A percentile compares a stretch with the other conserved stretches of the same genome.
phyloP scores from a whole-genome alignment of 2,797 vertebrate species.

The Micromesistius poutassou region DNA sequence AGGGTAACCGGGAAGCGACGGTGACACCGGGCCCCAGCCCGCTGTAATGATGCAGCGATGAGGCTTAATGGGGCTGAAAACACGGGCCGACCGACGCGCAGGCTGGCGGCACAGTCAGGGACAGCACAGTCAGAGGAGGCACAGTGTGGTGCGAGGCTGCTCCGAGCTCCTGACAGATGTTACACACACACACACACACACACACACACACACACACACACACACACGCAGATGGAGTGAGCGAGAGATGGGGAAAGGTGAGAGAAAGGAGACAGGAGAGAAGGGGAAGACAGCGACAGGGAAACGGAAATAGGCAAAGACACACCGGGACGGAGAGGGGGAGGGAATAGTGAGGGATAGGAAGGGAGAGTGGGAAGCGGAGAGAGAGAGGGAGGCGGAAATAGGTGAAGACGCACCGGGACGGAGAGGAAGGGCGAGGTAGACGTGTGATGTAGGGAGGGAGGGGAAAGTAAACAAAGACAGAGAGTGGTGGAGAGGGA shows the following conservation, averaged over 20 bases:
- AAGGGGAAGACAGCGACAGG: neutral
- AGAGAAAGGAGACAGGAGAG: neutral
- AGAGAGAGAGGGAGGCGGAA: neutral
- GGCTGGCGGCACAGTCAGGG: slow-evolving; percentile 49
- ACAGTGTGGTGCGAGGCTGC: slow-evolving; percentile 53
- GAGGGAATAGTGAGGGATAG: slow-evolving; percentile 19
- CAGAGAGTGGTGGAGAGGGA: neutral
- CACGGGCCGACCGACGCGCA: slow-evolving; percentile 61
- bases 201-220: neutral
- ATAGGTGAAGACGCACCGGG: neutral
- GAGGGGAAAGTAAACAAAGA: neutral
- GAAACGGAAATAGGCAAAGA: neutral
- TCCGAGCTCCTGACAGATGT: slow-evolving; percentile 68
- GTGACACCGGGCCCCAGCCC: slow-evolving; percentile 40
- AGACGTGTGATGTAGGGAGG: neutral
- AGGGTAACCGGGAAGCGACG: slow-evolving; percentile 51
- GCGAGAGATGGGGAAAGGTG: neutral
- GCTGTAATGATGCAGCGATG: slow-evolving; percentile 59
- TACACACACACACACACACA: slow-evolving; percentile 16
- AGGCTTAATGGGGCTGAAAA: slow-evolving; percentile 70
- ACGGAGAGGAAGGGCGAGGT: neutral
- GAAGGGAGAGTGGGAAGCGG: slow-evolving; percentile 28
- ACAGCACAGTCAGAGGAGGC: slow-evolving; percentile 46
- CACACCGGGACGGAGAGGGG: neutral
- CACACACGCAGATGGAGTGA: neutral